phyloP scores from a whole-genome alignment of 2,888 invertebrate genomes.

The Ophion costatus region DNA sequence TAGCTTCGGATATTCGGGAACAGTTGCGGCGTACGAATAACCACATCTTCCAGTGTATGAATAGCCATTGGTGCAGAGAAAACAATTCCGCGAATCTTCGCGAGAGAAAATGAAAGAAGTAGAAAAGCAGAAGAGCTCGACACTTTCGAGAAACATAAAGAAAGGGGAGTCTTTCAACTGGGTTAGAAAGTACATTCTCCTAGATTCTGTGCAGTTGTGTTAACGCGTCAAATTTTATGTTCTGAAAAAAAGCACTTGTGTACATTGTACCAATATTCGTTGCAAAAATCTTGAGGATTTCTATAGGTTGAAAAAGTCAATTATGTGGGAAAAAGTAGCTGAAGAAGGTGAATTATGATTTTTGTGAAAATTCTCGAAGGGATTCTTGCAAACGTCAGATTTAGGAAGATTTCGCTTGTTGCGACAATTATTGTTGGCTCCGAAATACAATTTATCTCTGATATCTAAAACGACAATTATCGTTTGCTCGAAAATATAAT shows the following conservation, averaged over 20 bases:
- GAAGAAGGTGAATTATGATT: too few relatives aligned
- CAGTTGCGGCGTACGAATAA: too few relatives aligned
- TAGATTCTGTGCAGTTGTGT: constrained; percentile 64
- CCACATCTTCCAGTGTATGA: not conserved
- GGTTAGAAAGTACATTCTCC: constrained; percentile 70
- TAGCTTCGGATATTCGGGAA: too few relatives aligned
- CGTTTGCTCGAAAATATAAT: too few relatives aligned
- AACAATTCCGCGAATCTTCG: constrained; percentile 44
- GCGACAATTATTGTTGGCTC: too few relatives aligned
- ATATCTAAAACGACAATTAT: too few relatives aligned
- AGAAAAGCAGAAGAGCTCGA: constrained; percentile 44
- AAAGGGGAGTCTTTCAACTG: constrained; percentile 65
- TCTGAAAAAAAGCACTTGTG: not conserved
- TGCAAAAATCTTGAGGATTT: not conserved
- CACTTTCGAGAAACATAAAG: constrained; percentile 28
- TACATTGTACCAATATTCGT: constrained; percentile 13
- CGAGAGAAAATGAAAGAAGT: constrained; percentile 36
- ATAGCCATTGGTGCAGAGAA: constrained; percentile 15
- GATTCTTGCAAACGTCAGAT: too few relatives aligned
- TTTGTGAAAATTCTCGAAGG: too few relatives aligned
- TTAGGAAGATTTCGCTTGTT: too few relatives aligned
- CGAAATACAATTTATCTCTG: too few relatives aligned
- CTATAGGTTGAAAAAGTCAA: not conserved
- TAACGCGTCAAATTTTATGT: constrained; percentile 43
- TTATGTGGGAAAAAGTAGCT: not conserved